A percentile compares a stretch with the other conserved stretches of the same genome.
Conservation (phyloP, 2,888 invertebrate genomes). For the Thera obeliscata region DNA sequence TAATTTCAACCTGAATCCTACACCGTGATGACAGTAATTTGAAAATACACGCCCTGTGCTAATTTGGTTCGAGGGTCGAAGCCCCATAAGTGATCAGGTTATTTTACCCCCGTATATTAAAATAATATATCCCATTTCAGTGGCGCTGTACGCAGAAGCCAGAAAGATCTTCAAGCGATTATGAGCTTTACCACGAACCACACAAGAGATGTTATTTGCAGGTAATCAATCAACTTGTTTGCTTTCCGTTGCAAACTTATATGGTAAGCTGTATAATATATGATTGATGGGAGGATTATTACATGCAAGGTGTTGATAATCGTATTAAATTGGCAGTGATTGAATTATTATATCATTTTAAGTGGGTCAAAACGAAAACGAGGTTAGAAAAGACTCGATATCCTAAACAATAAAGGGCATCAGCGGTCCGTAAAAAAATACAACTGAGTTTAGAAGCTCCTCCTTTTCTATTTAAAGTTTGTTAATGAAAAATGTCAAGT, state of each 20-base stretch:
- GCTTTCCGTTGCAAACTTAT: conserved; percentile 8
- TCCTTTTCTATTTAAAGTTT: no score
- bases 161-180: conserved; percentile 78
- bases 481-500: no score
- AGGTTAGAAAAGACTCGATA: no score
- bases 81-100: neutral
- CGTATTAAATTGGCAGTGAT: neutral
- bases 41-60: neutral
- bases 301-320: neutral
- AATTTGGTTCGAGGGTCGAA: no score
- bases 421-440: no score
- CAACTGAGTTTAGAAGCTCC: no score
- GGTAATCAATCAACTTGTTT: conserved; percentile 51
- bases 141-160: conserved; percentile 77
- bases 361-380: no score
- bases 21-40: neutral
- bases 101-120: neutral
- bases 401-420: no score
- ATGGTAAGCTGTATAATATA: neutral
- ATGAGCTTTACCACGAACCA: conserved; percentile 78
- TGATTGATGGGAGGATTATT: conserved; percentile 22
- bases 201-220: conserved; percentile 79
- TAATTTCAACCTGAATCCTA: neutral
- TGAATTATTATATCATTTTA: neutral
- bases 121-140: conserved; percentile 51